phyloP scores from a whole-genome alignment of 23 tunicate genomes.

The Styela clava region DNA sequence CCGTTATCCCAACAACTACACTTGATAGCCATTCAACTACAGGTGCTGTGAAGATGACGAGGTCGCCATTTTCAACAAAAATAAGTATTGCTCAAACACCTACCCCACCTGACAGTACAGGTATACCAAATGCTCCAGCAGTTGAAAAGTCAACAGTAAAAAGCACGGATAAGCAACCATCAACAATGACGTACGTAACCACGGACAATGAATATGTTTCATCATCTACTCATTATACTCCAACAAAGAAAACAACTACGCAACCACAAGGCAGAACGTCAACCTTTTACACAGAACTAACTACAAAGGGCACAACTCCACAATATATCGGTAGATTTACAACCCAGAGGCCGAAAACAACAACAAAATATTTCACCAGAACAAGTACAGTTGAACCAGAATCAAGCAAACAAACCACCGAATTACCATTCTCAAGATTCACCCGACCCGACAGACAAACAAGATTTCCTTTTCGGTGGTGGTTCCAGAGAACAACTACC shows the following conservation, averaged over 20 bases:
- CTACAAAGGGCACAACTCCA: neutral
- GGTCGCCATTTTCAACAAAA: no score
- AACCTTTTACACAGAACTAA: neutral
- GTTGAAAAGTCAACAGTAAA: neutral
- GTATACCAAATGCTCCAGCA: neutral
- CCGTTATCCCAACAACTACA: no score
- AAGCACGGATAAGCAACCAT: neutral
- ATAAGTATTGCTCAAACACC: no score
- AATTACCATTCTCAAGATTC: neutral
- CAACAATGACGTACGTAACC: neutral
- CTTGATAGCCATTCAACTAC: no score
- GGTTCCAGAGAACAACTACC: neutral
- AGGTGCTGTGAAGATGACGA: no score
- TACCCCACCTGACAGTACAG: no score
- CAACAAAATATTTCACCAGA: neutral
- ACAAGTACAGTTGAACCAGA: neutral
- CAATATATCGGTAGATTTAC: neutral
- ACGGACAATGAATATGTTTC: neutral
- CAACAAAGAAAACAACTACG: neutral
- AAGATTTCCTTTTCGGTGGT: neutral
- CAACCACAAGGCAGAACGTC: neutral
- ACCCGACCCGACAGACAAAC: neutral
- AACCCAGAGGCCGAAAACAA: neutral
- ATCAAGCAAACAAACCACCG: neutral
- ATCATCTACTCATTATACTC: neutral